Evolutionary conservation across 2,113 vertebrate genomes (phyloP).

Genomic region (Sorex fumeus): DNA sequence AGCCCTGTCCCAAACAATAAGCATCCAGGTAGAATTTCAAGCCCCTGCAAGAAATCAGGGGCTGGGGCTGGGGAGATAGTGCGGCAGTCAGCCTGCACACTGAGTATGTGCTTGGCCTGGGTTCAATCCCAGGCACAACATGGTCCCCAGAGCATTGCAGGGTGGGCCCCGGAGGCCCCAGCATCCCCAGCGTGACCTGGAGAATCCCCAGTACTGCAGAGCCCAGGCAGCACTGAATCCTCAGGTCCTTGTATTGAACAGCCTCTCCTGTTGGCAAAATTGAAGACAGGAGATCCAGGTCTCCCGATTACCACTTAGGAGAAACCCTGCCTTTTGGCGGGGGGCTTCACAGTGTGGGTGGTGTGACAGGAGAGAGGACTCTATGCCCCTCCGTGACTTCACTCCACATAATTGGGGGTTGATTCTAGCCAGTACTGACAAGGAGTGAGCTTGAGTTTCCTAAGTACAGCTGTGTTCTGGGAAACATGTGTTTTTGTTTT

Average conservation of each 20-base stretch:
- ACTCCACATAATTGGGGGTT: background rate
- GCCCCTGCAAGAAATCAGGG: background rate
- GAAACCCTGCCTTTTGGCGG: no score
- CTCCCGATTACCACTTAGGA: no score
- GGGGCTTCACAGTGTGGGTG: background rate
- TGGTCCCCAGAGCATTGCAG: background rate
- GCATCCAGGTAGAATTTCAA: background rate
- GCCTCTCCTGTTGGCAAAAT: no score
- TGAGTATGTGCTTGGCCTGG: background rate
- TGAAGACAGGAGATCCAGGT: no score
- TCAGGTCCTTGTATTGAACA: no score
- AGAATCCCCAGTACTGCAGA: no score
- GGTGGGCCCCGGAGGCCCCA: no score
- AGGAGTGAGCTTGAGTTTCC: slow-evolving; percentile 21
- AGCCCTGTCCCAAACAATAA: background rate
- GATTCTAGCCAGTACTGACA: slow-evolving; percentile 19
- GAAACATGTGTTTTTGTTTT: slow-evolving; percentile 73
- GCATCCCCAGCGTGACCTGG: no score
- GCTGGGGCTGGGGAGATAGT: background rate
- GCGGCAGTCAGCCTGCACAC: background rate
- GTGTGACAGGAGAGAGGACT: background rate
- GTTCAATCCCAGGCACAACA: background rate
- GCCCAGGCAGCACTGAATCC: no score
- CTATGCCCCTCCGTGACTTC: background rate
- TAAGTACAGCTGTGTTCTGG: slow-evolving; percentile 29